Evolutionary conservation across 2,113 vertebrate genomes (phyloP).

Genomic region (Perca schrenkii): DNA sequence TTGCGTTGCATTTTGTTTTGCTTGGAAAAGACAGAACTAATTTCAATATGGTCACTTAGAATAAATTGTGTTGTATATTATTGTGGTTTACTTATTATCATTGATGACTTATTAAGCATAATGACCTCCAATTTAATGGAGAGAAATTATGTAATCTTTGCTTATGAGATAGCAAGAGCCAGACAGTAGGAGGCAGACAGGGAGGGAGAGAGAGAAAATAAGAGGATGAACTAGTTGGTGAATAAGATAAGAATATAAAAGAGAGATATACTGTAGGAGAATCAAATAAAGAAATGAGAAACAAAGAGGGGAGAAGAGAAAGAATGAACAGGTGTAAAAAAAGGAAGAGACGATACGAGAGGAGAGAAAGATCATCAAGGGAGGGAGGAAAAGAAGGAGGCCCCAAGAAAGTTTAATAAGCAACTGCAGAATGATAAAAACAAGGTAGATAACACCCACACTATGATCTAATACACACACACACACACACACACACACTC

Average conservation of each 20-base stretch:
- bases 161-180: background rate
- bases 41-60: background rate
- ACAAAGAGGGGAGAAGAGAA: background rate
- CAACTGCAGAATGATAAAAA: slow-evolving; percentile 53
- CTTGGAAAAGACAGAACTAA: background rate
- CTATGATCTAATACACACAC: slow-evolving; percentile 29
- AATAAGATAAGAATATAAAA: background rate
- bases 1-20: background rate
- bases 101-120: slow-evolving; percentile 7
- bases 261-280: too few species aligned
- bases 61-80: background rate
- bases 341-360: slow-evolving; percentile 6
- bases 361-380: slow-evolving; percentile 2
- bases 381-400: slow-evolving; percentile 23
- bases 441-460: slow-evolving; percentile 35
- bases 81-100: background rate
- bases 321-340: background rate
- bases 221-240: background rate
- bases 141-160: slow-evolving; percentile 4
- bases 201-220: background rate
- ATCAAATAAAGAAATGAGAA: background rate
- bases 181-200: background rate
- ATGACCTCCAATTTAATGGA: slow-evolving; percentile 5
- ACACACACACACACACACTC: slow-evolving; percentile 14
- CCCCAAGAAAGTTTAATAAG: slow-evolving; percentile 58